Conservation (phyloP, 1,140 invertebrate species). For the Cydia fagiglandana region DNA sequence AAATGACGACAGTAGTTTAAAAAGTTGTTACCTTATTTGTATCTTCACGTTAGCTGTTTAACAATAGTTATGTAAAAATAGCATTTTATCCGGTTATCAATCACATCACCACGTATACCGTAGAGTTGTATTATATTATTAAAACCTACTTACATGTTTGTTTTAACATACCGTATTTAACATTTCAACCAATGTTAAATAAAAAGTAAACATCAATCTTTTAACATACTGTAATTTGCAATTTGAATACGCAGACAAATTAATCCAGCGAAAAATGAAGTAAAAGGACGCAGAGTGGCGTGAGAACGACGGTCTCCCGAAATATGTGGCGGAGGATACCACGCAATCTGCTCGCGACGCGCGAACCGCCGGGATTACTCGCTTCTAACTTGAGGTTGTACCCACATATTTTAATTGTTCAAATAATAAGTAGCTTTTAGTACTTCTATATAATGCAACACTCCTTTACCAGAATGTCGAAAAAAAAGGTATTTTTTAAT, state of each 20-base stretch:
- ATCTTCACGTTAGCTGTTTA: too few relatives aligned
- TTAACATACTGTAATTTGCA: constrained; percentile 71
- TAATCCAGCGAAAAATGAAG: constrained; percentile 74
- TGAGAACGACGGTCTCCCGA: constrained; percentile 62
- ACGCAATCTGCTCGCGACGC: constrained; percentile 26
- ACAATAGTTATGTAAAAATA: too few relatives aligned
- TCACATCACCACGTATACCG: too few relatives aligned
- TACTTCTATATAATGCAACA: neutral
- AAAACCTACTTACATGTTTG: too few relatives aligned
- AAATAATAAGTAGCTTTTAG: neutral
- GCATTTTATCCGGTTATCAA: too few relatives aligned
- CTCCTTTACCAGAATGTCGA: too few relatives aligned
- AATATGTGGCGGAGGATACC: constrained; percentile 65
- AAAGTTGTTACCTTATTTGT: too few relatives aligned
- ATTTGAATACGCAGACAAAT: constrained; percentile 78
- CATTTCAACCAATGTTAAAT: too few relatives aligned
- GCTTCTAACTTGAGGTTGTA: constrained; percentile 47
- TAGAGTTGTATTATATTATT: too few relatives aligned
- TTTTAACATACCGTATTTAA: too few relatives aligned
- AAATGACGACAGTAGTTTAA: too few relatives aligned
- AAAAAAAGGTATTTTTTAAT: too few relatives aligned
- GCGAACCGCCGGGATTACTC: neutral
- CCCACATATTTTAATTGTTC: neutral
- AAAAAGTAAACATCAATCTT: constrained; percentile 42
- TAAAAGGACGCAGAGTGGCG: constrained; percentile 67